Percentiles rank a stretch among this genome's conserved stretches.
phyloP scores from a whole-genome alignment of 2,888 invertebrate genomes.

The Hesperia comma region DNA sequence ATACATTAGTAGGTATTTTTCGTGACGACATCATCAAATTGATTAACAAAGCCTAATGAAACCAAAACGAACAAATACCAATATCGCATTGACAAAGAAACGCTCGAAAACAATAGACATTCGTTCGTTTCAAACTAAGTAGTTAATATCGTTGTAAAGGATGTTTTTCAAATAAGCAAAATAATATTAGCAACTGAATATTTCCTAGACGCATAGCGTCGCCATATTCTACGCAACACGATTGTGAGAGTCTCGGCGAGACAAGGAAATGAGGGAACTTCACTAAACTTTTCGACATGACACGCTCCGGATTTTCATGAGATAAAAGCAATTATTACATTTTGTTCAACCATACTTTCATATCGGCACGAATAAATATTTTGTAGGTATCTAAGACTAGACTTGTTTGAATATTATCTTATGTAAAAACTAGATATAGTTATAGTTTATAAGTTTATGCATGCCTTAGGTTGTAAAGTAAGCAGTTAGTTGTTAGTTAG shows the following conservation, averaged over 20 bases:
- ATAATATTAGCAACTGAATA: not conserved
- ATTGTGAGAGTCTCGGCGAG: slow-evolving; percentile 17
- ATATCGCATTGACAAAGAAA: no score
- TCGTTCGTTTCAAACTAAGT: no score
- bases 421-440: no score
- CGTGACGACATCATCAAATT: no score
- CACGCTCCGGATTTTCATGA: slow-evolving; percentile 29
- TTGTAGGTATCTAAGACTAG: slow-evolving; percentile 1
- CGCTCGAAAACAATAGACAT: no score
- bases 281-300: slow-evolving; percentile 28
- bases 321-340: slow-evolving; percentile 37
- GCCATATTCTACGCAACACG: slow-evolving; percentile 24
- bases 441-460: no score
- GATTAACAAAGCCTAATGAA: no score
- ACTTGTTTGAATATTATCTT: not conserved
- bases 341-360: slow-evolving; percentile 31
- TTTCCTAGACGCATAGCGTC: not conserved
- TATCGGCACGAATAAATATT: slow-evolving; percentile 13
- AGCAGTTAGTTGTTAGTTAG: no score
- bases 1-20: no score
- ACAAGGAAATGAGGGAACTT: slow-evolving; percentile 30
- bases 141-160: no score
- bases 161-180: not conserved
- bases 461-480: no score
- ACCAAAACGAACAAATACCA: no score